phyloP scores from a whole-genome alignment of 2,888 invertebrate genomes.

The Tiliacea citrago region DNA sequence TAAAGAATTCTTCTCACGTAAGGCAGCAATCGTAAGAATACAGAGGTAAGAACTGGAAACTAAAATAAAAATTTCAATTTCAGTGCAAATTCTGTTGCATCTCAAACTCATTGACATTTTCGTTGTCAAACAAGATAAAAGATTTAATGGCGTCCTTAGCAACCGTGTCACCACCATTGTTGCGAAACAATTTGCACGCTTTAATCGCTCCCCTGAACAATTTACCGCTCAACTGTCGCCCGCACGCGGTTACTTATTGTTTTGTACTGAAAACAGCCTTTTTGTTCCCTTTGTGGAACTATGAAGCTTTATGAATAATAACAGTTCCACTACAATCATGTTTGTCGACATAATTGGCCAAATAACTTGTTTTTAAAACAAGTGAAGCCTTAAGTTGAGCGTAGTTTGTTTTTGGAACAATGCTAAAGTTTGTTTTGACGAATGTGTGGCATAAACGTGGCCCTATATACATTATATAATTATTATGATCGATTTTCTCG shows the following conservation, averaged over 20 bases:
- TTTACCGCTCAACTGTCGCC: conserved; percentile 77
- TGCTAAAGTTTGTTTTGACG: conserved; percentile 12
- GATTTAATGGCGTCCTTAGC: conserved; percentile 74
- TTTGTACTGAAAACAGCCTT: conserved; percentile 69
- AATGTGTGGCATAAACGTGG: neutral
- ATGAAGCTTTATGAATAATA: conserved; percentile 68
- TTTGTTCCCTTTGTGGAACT: conserved; percentile 66
- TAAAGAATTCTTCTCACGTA: neutral
- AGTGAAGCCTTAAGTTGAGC: conserved; percentile 35
- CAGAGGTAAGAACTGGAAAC: neutral
- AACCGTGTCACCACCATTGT: conserved; percentile 75
- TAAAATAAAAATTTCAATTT: neutral
- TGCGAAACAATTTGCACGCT: conserved; percentile 80
- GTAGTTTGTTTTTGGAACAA: conserved; percentile 38
- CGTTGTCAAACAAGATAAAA: conserved; percentile 71
- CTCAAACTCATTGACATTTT: conserved; percentile 44
- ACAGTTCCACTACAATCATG: conserved; percentile 62
- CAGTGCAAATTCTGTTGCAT: conserved; percentile 33
- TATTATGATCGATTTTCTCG: neutral
- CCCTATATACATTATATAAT: neutral
- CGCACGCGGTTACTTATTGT: conserved; percentile 76
- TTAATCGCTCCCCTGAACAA: conserved; percentile 80
- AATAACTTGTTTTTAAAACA: conserved; percentile 55
- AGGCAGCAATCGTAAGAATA: neutral
- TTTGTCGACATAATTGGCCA: conserved; percentile 53